Evolutionary conservation across 1,140 invertebrate genomes (phyloP), one percentile per base, ranked within the genome.

Genomic region (Aphaenogaster floridana): DNA sequence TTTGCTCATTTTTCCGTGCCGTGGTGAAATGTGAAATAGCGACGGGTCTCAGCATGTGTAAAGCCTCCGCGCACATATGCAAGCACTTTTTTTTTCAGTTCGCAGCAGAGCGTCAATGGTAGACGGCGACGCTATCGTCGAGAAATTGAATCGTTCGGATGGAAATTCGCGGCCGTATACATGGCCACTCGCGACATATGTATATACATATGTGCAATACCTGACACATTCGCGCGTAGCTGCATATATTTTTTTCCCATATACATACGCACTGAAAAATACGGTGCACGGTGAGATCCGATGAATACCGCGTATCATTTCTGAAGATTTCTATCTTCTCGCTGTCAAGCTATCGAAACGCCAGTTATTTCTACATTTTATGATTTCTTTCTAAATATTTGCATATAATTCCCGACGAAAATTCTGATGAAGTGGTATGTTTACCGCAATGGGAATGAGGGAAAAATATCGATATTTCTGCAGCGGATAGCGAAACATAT

Each of bases 141-240:
- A 88, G 88, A 92, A 91, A 93, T 92, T 92, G 87, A 93, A 92
- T 92, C 87, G 85, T 80, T 63, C 78, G 64, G 89, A 92, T 92
- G 89, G 88, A 92, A 92, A 93, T 92, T 91, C 87, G 50, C 52
- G 13, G 45, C n/a, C 45, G 64, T 42, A 74, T 28, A 54, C 64
- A 50, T 54, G 59, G 68, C 76, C 28, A 52, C 52, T 69, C 76
- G n/a, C 52, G 15, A 85, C 48, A 45, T 28, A 66, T 48, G 59
- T 78, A 85, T 64, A 66, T 50, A 36, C 42, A 69, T 69, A 61
- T 15, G n/a, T 48, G 17, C 39, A 28, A 28, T 28, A 52, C 13
- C 9, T 63, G n/a, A 17, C 21, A 21, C 17, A 39, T 21, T 57
- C 39, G 21, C 39, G 21, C 39, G 48, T 4, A n/a, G 9, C 36